Evolutionary conservation across 2,888 invertebrate species (phyloP).

Genomic region (Geotrupes spiniger): DNA sequence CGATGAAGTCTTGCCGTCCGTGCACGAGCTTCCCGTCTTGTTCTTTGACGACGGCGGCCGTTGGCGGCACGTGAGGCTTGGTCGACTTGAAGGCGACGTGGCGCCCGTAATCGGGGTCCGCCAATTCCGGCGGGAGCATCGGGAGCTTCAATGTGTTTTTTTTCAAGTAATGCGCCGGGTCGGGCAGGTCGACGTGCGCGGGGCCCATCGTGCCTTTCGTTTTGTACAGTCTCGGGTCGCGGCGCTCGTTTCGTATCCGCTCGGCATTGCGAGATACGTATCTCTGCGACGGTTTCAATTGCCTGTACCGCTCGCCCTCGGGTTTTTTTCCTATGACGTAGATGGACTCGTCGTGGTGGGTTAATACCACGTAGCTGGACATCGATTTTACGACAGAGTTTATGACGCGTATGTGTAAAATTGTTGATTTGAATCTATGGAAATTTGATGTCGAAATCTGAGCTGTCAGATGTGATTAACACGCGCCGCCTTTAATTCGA

Average conservation of each 20-base stretch:
- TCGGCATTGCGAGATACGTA: conserved; percentile 44
- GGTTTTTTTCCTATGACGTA: conserved; percentile 55
- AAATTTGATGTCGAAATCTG: too few relatives aligned
- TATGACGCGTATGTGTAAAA: too few relatives aligned
- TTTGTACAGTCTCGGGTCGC: conserved; percentile 44
- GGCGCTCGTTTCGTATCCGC: conserved; percentile 42
- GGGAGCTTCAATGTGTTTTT: conserved; percentile 47
- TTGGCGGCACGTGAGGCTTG: conserved; percentile 33
- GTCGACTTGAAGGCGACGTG: conserved; percentile 8
- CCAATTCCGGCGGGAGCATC: conserved; percentile 14
- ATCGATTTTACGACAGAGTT: too few relatives aligned
- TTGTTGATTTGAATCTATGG: too few relatives aligned
- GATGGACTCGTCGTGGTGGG: conserved; percentile 65
- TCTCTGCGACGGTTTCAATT: too few relatives aligned
- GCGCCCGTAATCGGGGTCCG: conserved; percentile 19
- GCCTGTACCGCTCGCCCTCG: too few relatives aligned
- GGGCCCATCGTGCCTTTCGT: conserved; percentile 62
- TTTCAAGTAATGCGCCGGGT: conserved; percentile 62
- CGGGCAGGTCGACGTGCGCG: conserved; percentile 59
- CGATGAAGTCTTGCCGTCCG: conserved; percentile 54
- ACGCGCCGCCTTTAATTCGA: too few relatives aligned
- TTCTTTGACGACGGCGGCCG: conserved; percentile 32
- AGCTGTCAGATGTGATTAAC: too few relatives aligned
- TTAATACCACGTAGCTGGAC: too few relatives aligned
- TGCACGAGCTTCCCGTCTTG: conserved; percentile 28